phyloP scores from a whole-genome alignment of 1,140 invertebrate genomes.

The Bilobella aurantiaca region DNA sequence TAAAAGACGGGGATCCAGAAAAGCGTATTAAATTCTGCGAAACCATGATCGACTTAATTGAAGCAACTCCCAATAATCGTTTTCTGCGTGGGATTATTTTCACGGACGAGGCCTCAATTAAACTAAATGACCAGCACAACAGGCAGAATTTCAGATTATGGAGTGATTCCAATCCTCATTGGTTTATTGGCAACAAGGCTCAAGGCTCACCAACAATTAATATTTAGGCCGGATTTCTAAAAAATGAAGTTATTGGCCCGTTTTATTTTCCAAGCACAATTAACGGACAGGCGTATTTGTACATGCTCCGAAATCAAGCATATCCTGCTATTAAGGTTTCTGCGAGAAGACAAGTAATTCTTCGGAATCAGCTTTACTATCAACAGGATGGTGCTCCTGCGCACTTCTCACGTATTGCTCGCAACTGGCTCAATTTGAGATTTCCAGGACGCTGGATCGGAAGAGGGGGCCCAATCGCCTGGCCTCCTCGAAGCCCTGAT shows the following conservation, averaged over 20 bases:
- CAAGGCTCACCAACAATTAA: slow-evolving; percentile 38
- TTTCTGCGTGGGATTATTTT: background rate
- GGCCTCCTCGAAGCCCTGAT: slow-evolving; percentile 42
- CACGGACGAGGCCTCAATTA: slow-evolving; percentile 31
- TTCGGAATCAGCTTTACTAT: slow-evolving; percentile 24
- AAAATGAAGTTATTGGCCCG: slow-evolving; percentile 36
- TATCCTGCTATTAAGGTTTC: background rate
- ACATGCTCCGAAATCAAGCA: slow-evolving; percentile 28
- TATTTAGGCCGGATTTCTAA: slow-evolving; percentile 39
- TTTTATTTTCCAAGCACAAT: slow-evolving; percentile 36
- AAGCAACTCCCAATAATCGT: background rate
- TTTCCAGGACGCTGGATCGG: slow-evolving; percentile 42
- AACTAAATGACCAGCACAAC: slow-evolving; percentile 34
- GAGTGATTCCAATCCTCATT: slow-evolving; percentile 34
- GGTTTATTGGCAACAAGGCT: slow-evolving; percentile 29
- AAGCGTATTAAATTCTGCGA: background rate
- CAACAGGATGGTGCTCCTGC: slow-evolving; percentile 41
- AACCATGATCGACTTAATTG: background rate
- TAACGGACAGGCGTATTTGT: slow-evolving; percentile 30
- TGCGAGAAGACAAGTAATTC: background rate
- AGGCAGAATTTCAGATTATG: slow-evolving; percentile 30
- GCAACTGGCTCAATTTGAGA: slow-evolving; percentile 36
- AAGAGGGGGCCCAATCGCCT: slow-evolving; percentile 38
- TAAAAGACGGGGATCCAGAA: background rate
- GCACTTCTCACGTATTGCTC: slow-evolving; percentile 36